Evolutionary conservation across 2,888 invertebrate species (phyloP), one percentile per base, ranked within the genome.

Genomic region (Nymphalis c-album): DNA sequence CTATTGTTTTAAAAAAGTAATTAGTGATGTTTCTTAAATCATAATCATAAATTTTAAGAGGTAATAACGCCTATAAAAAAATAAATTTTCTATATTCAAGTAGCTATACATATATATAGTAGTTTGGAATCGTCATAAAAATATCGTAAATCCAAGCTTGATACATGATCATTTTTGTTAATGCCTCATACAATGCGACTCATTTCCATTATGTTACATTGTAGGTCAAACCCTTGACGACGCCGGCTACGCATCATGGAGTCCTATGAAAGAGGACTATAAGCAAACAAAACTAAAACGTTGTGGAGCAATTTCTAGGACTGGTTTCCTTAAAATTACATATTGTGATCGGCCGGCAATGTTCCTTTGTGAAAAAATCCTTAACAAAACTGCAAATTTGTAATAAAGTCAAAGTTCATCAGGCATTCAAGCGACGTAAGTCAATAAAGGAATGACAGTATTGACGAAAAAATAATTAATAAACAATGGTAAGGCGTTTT

Each of bases 171-270:
- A 40, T 40, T 40, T 40, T 40, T 40, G 35, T 40, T 40, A 10
- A 10, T 40, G 13, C 10, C 13, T 40, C 40, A 40, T 40, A 40
- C 40, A 13, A 40, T 13, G 4, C 4, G 40, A 0, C 40, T 13
- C 2, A 40, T 13, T 40, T 13, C 13, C 10, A 0, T 40, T 13
- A 18, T 46, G 22, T 45, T 22, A 40, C 22, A 22, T 57, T 67
- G 16, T 58, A 83, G 85, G 83, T 67, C 73, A 82, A 70, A 79
- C 81, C 10, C 72, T 85, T 60, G 78, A 78, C 59, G 73, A 79
- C 65, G 82, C 84, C 10, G 85, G 85, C 16, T 85, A 81, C 45
- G 75, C 80, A 7, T 77, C 77, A n/a, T 84, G 84, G 83, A 78
- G 76, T 67, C 80, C 82, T 4, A 61, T 76, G 17, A 73, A 73